phyloP scores from a whole-genome alignment of 2,113 vertebrate genomes.

The Fulmarus glacialis region DNA sequence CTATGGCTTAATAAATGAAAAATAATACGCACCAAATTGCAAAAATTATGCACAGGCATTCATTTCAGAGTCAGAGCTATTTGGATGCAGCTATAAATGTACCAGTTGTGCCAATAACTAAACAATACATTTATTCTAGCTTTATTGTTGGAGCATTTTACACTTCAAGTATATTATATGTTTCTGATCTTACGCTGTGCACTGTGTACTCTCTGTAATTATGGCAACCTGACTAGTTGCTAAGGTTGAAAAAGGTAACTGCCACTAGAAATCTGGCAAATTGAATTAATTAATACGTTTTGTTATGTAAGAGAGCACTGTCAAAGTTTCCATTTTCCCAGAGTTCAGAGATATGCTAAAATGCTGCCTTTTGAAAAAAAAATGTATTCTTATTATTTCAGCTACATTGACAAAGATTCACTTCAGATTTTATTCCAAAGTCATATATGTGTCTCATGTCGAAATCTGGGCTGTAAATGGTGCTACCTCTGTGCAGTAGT shows the following conservation, averaged over 20 bases:
- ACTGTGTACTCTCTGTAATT: conserved; percentile 20
- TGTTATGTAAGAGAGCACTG: neutral
- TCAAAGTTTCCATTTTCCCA: conserved; percentile 1
- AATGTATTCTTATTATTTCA: neutral
- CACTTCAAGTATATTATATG: conserved; percentile 13
- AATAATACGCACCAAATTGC: neutral
- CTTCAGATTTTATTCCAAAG: conserved; percentile 8
- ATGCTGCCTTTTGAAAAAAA: neutral
- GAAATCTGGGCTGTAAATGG: neutral
- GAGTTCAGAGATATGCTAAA: neutral
- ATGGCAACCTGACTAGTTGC: conserved; percentile 15
- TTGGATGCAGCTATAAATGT: neutral
- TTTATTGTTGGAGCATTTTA: conserved; percentile 44
- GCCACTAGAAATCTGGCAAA: conserved; percentile 21
- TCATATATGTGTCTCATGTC: neutral
- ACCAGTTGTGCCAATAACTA: conserved; percentile 13
- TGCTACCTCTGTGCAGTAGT: neutral
- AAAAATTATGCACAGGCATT: neutral
- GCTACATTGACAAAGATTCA: neutral
- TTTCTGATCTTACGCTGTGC: neutral
- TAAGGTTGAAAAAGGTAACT: conserved; percentile 49
- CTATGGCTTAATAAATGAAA: conserved; percentile 18
- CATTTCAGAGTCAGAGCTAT: neutral
- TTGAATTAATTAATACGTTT: conserved; percentile 49
- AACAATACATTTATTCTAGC: conserved; percentile 12